These are phyloP conservation scores for Psilopsiagon aymara DNA, from an alignment of 2,113 vertebrate genomes.

Conservation along the genomic window DNA sequence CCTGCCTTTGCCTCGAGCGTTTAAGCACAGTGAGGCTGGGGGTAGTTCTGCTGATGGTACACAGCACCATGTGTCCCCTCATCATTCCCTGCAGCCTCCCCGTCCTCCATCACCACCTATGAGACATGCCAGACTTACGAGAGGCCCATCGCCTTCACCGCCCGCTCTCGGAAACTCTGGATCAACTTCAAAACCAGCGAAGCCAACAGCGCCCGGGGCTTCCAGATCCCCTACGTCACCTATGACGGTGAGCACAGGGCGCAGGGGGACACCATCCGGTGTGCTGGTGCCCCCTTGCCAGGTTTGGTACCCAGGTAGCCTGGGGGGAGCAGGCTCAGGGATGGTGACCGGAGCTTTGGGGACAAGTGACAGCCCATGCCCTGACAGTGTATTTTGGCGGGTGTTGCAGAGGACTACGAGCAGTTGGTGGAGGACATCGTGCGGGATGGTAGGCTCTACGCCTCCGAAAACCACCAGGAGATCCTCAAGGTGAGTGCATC, in stretches of 20 bases:
- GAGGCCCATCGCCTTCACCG: constrained; percentile 95
- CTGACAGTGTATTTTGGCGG: not conserved
- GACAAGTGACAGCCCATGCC: not conserved
- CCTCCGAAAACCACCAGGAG: constrained; percentile 98
- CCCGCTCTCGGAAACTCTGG: constrained; percentile 95
- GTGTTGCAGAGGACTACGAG: constrained; percentile 92
- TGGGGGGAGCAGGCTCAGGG: not conserved
- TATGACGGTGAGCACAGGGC: constrained; percentile 85
- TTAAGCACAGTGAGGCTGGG: not conserved
- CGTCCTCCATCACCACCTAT: constrained; percentile 95
- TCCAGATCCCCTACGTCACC: constrained; percentile 97
- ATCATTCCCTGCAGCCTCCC: constrained; percentile 81
- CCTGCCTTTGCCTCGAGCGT: not conserved
- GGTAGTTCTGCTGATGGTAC: not conserved
- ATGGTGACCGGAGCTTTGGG: not conserved
- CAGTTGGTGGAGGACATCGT: constrained; percentile 98
- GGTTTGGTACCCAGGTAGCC: rapidly evolving
- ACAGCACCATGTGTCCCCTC: not conserved
- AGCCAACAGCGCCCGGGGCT: constrained; percentile 93
- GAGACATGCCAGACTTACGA: constrained; percentile 99
- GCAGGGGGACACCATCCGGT: rapidly evolving
- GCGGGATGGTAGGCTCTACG: constrained; percentile 92
- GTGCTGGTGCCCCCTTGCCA: not conserved
- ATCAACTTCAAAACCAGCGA: constrained; percentile 98
- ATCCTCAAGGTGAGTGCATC: constrained; percentile 88